Evolutionary conservation across 2,113 vertebrate species (phyloP), one percentile per base, ranked within the genome.

Genomic region (Lichenostomus cassidix): DNA sequence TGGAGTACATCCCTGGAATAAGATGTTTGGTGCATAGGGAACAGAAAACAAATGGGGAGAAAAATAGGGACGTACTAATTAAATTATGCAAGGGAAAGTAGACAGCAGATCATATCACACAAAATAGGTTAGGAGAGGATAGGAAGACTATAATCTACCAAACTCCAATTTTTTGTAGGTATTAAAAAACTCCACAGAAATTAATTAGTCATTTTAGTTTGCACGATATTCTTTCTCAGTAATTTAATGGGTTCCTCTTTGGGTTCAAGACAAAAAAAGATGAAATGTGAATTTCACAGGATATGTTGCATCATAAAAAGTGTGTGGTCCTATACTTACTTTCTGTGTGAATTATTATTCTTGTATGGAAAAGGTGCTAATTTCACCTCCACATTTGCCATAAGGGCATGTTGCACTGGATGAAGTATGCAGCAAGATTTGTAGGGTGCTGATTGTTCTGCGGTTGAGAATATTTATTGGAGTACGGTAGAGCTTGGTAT

Each of bases 171-270:
- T 79, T 80, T 25, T 42, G 1, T 47, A 37, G 10, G 12, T 39
- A 55, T 59, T 5, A 33, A 41, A 35, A 47, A 42, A 2, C 0
- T 0, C 0, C 10, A 18, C 8, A 67, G 3, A 58, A 47, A 49
- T 56, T 1, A 53, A 18, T 44, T 24, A 31, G 4, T 4, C 16
- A n/a, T 24, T 78, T 89, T 55, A 46, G 33, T 42, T 71, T 68
- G 2, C 4, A 81, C 3, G 7, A 12, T 60, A 12, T 56, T 47
- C 9, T 29, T 64, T 76, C 31, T 64, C 15, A 16, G 12, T 64
- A 39, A 21, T 52, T 56, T 47, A 59, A 10, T 6, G 37, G 12
- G 6, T 64, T 93, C 15, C 3, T 21, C 13, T 59, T 58, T 68
- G 22, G 5, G 2, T 69, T 55, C 39, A 64, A 60, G 24, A 39